These are phyloP conservation scores for Mythimna loreyi DNA, from an alignment of 2,888 invertebrate species.

Conservation along the genomic window DNA sequence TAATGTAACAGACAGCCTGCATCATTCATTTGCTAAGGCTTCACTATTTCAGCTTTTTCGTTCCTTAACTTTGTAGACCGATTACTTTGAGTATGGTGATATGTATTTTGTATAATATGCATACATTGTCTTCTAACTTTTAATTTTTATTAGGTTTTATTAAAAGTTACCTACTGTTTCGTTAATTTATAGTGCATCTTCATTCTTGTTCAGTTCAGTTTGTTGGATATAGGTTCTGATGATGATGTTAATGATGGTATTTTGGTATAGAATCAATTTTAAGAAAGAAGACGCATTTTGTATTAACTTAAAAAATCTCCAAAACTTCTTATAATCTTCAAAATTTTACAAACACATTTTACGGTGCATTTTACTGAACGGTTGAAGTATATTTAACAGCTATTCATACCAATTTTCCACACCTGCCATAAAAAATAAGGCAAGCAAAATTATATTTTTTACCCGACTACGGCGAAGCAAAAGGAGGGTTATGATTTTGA, in stretches of 20 bases:
- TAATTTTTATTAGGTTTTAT: too few relatives aligned
- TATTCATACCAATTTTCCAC: slow-evolving; percentile 5
- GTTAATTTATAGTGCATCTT: neutral
- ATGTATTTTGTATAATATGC: neutral
- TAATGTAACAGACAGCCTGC: neutral
- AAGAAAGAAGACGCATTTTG: neutral
- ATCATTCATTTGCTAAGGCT: neutral
- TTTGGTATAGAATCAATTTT: neutral
- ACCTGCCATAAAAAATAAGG: neutral
- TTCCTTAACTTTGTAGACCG: neutral
- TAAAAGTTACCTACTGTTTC: too few relatives aligned
- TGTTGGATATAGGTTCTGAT: neutral
- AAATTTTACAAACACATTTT: neutral
- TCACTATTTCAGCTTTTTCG: neutral
- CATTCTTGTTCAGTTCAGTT: too few relatives aligned
- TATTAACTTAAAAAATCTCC: neutral
- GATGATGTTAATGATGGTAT: neutral
- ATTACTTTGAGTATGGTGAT: neutral
- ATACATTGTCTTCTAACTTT: neutral
- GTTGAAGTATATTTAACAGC: neutral
- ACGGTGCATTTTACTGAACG: neutral
- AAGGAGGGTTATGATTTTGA: too few relatives aligned
- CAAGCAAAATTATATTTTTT: slow-evolving; percentile 11
- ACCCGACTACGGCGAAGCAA: too few relatives aligned
- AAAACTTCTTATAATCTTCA: neutral